Evolutionary conservation across 2,797 vertebrate species (phyloP).

Genomic region (Cheirogaleus major): DNA sequence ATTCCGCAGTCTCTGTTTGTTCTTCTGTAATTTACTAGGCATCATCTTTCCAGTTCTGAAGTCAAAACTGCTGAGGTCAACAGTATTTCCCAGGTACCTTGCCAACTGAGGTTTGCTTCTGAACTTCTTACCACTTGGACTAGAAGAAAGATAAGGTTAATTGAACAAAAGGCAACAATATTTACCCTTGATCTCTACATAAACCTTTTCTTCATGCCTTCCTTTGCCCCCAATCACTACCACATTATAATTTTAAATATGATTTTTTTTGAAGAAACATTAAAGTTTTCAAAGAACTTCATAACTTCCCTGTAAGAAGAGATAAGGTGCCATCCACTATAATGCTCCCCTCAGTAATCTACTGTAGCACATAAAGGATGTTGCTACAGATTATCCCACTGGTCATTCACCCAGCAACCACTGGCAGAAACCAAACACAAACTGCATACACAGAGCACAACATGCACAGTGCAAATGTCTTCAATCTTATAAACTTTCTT

Average conservation of each 20-base stretch:
- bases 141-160: constrained; percentile 81
- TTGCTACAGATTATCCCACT: background rate
- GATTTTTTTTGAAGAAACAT: background rate
- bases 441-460: background rate
- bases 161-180: constrained; percentile 61
- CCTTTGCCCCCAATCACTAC: background rate
- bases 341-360: background rate
- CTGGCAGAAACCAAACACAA: background rate
- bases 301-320: background rate
- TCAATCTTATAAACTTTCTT: background rate
- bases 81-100: constrained; percentile 94
- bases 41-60: constrained; percentile 98
- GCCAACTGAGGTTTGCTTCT: constrained; percentile 96
- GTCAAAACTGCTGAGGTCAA: constrained; percentile 97
- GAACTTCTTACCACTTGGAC: constrained; percentile 97
- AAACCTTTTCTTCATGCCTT: background rate
- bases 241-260: background rate
- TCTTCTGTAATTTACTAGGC: constrained; percentile 96
- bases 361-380: background rate
- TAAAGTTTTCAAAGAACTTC: background rate
- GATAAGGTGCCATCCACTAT: background rate
- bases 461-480: background rate
- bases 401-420: background rate
- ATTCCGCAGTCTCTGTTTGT: constrained; percentile 93
- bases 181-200: background rate